Evolutionary conservation across 2,797 vertebrate genomes (phyloP).

Genomic region (Oreochromis grahami): DNA sequence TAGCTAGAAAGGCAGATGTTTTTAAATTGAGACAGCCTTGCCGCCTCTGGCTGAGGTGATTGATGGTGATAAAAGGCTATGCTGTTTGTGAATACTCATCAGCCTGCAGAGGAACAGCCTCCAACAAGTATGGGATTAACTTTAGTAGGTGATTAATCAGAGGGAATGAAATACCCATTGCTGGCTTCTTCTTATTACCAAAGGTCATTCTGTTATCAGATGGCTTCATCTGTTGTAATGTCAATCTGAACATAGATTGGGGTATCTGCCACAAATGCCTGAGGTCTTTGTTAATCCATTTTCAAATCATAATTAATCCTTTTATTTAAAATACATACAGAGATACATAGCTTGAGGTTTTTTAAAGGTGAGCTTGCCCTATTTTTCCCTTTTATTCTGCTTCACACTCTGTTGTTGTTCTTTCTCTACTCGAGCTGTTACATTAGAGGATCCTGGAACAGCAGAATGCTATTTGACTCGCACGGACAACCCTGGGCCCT

Average conservation of each 20-base stretch:
- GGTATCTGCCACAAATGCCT: background rate
- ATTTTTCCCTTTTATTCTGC: background rate
- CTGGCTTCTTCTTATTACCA: slow-evolving; percentile 14
- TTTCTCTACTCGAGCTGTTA: background rate
- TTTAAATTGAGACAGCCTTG: background rate
- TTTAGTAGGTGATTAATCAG: slow-evolving; percentile 35
- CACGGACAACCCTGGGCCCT: slow-evolving; percentile 11
- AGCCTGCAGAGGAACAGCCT: background rate
- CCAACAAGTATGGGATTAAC: slow-evolving; percentile 4
- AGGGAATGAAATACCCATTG: slow-evolving; percentile 33
- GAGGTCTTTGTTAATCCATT: slow-evolving; percentile 5
- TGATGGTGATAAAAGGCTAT: background rate
- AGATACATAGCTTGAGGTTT: slow-evolving; percentile 7
- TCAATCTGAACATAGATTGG: background rate
- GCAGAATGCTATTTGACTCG: slow-evolving; percentile 22
- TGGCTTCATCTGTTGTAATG: background rate
- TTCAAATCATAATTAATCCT: background rate
- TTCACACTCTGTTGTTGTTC: background rate
- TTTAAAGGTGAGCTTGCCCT: slow-evolving; percentile 33
- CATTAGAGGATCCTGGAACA: slow-evolving; percentile 6
- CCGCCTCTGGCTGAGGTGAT: slow-evolving; percentile 16
- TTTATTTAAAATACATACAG: background rate
- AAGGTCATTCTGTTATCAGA: slow-evolving; percentile 3
- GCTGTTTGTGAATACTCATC: slow-evolving; percentile 35
- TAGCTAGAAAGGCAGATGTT: background rate